phyloP scores from a whole-genome alignment of 2,797 vertebrate species.

The Gambusia yucatana region DNA sequence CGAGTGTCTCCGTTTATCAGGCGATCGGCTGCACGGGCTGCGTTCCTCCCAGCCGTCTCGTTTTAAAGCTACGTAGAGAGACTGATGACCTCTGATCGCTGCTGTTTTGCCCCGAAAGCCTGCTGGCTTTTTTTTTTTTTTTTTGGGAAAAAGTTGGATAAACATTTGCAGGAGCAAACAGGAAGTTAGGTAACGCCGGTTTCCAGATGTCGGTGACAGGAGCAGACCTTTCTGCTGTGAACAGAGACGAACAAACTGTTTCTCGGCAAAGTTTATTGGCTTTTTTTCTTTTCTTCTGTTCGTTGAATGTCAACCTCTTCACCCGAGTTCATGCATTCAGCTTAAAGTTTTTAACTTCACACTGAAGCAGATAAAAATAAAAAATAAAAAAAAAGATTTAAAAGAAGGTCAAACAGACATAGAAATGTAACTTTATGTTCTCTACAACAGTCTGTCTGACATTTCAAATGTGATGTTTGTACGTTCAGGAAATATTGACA shows the following conservation, averaged over 20 bases:
- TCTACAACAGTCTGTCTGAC: background rate
- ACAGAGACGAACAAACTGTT: background rate
- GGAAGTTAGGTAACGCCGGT: background rate
- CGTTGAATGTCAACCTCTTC: background rate
- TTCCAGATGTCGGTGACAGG: background rate
- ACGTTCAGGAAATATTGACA: background rate
- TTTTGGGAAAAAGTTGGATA: background rate
- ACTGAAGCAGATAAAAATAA: background rate
- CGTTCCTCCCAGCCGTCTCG: constrained; percentile 20
- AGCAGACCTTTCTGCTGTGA: background rate
- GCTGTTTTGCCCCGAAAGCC: constrained; percentile 10
- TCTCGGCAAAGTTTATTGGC: background rate
- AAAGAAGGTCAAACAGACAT: background rate
- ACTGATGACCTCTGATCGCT: constrained; percentile 29
- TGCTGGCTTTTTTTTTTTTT: background rate
- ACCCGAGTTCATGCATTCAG: background rate
- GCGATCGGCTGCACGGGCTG: constrained; percentile 23
- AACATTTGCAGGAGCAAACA: too few species aligned
- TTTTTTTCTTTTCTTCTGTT: background rate
- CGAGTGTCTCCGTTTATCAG: constrained; percentile 32
- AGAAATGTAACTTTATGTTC: background rate
- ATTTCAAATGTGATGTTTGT: background rate
- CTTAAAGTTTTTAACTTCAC: background rate
- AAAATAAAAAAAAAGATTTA: background rate
- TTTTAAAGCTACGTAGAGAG: constrained; percentile 34